Percentiles rank a stretch among this genome's conserved stretches.
Conservation (phyloP, 1,140 invertebrate genomes). For the Macrosteles quadrilineatus region DNA sequence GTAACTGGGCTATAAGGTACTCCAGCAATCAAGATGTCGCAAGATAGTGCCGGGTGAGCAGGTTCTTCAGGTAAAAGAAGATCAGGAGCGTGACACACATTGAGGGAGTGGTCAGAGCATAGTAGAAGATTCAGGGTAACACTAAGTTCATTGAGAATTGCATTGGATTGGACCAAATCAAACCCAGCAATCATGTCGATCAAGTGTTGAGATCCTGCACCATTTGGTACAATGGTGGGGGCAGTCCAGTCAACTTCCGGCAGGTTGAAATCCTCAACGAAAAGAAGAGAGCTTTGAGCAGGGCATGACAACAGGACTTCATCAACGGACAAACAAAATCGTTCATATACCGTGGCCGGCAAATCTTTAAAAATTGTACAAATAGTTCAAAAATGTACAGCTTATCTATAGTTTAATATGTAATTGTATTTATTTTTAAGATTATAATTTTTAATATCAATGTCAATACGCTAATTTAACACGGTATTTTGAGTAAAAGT, state of each 20-base stretch:
- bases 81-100: not conserved
- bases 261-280: not conserved
- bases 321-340: not conserved
- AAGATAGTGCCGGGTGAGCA: not conserved
- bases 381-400: too few species aligned
- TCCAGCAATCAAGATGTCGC: too few species aligned
- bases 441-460: too few species aligned
- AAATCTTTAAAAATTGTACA: too few species aligned
- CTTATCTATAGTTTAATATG: too few species aligned
- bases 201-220: not conserved
- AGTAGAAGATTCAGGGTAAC: not conserved
- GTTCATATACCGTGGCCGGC: not conserved
- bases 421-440: too few species aligned
- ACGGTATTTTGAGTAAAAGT: too few species aligned
- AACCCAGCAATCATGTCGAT: not conserved
- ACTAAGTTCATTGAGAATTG: not conserved
- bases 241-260: not conserved
- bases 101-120: not conserved
- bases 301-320: not conserved
- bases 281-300: not conserved
- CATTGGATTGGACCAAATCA: not conserved
- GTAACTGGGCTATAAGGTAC: too few species aligned
- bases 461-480: too few species aligned
- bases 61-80: not conserved
- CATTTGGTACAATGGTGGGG: not conserved